These are phyloP conservation scores for Agrilus planipennis DNA, from an alignment of 1,140 invertebrate genomes.

Conservation along the genomic window DNA sequence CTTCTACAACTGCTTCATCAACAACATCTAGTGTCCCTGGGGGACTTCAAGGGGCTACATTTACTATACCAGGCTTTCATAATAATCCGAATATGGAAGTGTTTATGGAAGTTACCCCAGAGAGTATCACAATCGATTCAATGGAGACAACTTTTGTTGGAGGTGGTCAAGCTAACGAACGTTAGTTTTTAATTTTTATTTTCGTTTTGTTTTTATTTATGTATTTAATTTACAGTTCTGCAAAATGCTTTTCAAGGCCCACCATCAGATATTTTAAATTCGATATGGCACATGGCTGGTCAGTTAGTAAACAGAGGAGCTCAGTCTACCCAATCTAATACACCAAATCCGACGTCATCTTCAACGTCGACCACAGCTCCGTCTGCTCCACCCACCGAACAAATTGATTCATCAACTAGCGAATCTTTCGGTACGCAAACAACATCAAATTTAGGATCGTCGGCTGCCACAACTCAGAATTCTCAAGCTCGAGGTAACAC, in stretches of 20 bases:
- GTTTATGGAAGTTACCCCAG: conserved; percentile 56
- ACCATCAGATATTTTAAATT: conserved; percentile 42
- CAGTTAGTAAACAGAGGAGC: conserved; percentile 34
- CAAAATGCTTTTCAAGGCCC: conserved; percentile 30
- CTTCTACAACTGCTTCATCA: not conserved
- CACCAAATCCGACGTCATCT: conserved; percentile 12
- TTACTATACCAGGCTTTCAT: too few species aligned
- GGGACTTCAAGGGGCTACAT: not conserved
- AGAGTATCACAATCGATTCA: conserved; percentile 46
- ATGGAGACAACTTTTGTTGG: conserved; percentile 21
- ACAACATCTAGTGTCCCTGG: not conserved
- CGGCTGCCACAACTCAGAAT: conserved; percentile 32
- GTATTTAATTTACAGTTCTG: conserved; percentile 28
- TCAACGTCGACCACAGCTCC: conserved; percentile 11
- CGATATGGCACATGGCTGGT: conserved; percentile 43
- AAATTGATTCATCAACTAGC: conserved; percentile 12
- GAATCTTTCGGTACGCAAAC: conserved; percentile 6
- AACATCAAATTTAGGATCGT: conserved; percentile 11
- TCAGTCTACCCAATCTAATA: conserved; percentile 11
- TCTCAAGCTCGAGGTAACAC: conserved; percentile 47
- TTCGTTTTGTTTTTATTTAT: not conserved
- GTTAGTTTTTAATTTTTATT: conserved; percentile 17
- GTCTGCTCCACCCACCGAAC: conserved; percentile 12
- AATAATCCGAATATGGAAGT: conserved; percentile 47
- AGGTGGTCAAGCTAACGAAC: conserved; percentile 20